Evolutionary conservation across 2,113 vertebrate species (phyloP), one percentile per base, ranked within the genome.

Genomic region (Gallinago jamesoni): DNA sequence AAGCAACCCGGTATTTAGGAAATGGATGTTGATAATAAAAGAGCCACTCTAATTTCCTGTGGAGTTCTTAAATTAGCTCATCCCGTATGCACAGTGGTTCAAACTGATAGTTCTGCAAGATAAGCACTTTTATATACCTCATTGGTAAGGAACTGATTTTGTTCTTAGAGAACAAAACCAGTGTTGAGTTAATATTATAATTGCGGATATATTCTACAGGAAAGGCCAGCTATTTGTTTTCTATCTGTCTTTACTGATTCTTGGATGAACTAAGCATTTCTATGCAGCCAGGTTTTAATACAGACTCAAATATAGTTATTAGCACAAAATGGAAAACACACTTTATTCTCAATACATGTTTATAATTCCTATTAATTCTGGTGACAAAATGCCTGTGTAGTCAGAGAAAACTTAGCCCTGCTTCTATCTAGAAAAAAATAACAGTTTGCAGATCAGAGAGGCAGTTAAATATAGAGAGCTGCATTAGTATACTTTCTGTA

Each of bases 41-140:
- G 86, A 96, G 53, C 73, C 86, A 89, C 74, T 96, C 80, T 87
- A 89, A 96, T 94, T 95, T 96, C 95, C 95, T 87, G 94, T 69
- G 80, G 94, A 92, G 92, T 92, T 96, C 96, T 93, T 96, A 97
- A 96, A 97, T 97, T 96, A 96, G 89, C 81, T 96, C 80, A 92
- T 96, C 84, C 95, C 66, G 24, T 79, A 96, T 69, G 81, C 84
- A 91, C 50, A 94, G 66, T 95, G 89, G 94, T 93, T 96, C 73
- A 89, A 90, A 89, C 62, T 43, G 93, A 96, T 95, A 92, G 84
- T 94, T 94, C 92, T 96, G 92, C 76, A 78, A 95, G 92, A 94
- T 89, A 96, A 94, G 89, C 70, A 83, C 57, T 96, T 92, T 84
- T 78, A 72, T 30, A 69, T 82, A 96, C 87, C 66, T 93, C 80